phyloP scores from a whole-genome alignment of 2,797 vertebrate species.

The Mus spretus region DNA sequence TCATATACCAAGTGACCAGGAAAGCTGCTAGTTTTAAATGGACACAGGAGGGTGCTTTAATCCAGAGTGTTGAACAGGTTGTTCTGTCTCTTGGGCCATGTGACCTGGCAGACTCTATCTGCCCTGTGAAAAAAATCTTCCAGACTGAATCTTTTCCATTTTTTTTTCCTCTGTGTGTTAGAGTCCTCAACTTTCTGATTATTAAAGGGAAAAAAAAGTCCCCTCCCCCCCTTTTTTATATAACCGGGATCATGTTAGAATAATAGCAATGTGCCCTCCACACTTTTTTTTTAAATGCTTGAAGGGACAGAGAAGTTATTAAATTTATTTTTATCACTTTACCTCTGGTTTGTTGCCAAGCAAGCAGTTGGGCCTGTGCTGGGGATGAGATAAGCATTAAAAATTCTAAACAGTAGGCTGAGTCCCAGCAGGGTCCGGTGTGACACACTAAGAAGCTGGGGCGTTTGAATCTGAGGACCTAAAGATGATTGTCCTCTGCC shows the following conservation, averaged over 20 bases:
- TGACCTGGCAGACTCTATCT: neutral
- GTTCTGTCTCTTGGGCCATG: no score
- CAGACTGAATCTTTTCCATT: neutral
- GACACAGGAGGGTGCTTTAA: neutral
- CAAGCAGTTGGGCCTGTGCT: neutral
- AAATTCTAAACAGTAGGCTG: neutral
- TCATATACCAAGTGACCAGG: neutral
- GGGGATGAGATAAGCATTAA: slow-evolving; percentile 3
- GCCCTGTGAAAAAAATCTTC: neutral
- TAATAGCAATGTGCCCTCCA: neutral
- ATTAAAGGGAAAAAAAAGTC: neutral
- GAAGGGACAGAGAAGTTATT: neutral
- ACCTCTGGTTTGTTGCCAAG: slow-evolving; percentile 7
- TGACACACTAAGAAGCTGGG: neutral
- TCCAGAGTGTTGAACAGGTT: neutral
- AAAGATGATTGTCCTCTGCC: neutral
- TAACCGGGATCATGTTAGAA: neutral
- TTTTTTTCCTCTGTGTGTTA: neutral
- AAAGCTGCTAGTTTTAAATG: neutral
- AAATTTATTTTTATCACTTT: slow-evolving; percentile 26
- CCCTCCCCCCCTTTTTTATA: neutral
- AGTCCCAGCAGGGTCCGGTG: neutral
- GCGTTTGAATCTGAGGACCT: neutral
- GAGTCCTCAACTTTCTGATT: neutral
- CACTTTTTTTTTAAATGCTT: neutral